Base-by-base conservation (phyloP, 2,888 invertebrate species). In the Nemotelus nigrinus region DNA sequence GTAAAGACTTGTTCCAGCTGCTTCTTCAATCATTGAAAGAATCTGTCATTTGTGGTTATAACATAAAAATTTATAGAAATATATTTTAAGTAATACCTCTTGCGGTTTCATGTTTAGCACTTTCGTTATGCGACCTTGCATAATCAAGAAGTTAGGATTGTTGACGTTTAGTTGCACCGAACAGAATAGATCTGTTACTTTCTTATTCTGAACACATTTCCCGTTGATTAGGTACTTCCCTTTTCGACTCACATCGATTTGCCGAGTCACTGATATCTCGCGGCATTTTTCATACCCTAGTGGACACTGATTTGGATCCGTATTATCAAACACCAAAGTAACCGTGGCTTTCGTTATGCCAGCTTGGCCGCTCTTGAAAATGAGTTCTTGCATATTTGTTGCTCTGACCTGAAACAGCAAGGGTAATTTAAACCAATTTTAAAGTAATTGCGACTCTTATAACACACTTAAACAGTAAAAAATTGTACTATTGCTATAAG, bases 101-200 rank as follows among this genome's bases (percentile, higher is more conserved):
- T 92, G 91, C 0, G 99, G 98, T 85, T 98, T 99, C 99, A 99
- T 99, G 86, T 97, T 99, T 45, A 99, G 89, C 2, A 99, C 99
- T 89, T 99, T 99, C 1, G 99, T 99, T 81, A 99, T 98, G 81
- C 97, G 91, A 0, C 99, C 99, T 89, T 99, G 99, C 99, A 99
- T 99, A 84, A 99, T 99, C 53, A 99, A 91, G 88, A 99, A 99
- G 87, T 99, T 98, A 0, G 99, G 99, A 88, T 99, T 99, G 88
- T 99, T 99, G 2, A 99, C 97, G 85, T 99, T 99, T 57, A 99
- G 89, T 85, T 98, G 98, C 4, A 99, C 94, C 0, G 98, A 97
- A 83, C 97, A 96, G 87, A 99, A 99, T 85, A 99, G 89, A 87
- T 99, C 99, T 58, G 93, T 93, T 1, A 99, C 95, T 82, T 95